Evolutionary conservation across 2,888 invertebrate species (phyloP).

Genomic region (Ametastegia equiseti): DNA sequence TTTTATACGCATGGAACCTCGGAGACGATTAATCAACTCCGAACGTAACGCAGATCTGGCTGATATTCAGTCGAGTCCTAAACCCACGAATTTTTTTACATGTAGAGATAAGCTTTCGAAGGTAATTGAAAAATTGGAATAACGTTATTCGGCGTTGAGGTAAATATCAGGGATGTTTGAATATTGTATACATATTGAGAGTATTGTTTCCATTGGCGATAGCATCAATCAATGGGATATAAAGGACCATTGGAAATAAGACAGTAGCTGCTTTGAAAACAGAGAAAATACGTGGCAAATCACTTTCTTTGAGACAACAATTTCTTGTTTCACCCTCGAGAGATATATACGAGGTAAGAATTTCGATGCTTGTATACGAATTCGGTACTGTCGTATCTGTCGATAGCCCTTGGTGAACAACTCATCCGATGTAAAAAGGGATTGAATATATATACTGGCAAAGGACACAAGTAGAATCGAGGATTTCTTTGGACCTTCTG

Average conservation of each 20-base stretch:
- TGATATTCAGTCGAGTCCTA: not conserved
- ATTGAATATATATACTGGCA: not conserved
- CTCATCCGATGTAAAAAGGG: not conserved
- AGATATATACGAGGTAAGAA: not conserved
- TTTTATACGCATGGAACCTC: not conserved
- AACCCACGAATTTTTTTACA: not conserved
- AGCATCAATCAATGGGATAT: not conserved
- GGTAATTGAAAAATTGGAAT: conserved; percentile 7
- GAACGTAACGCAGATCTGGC: not conserved
- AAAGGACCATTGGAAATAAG: not conserved
- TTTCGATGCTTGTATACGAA: not conserved
- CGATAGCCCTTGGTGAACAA: not conserved
- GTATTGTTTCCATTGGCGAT: not conserved
- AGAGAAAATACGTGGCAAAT: not conserved
- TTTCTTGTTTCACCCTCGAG: not conserved
- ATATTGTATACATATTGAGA: not conserved
- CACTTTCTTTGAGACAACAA: not conserved
- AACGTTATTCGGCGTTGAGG: not conserved
- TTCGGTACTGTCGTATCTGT: not conserved
- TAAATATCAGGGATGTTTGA: not conserved
- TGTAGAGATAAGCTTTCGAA: not conserved
- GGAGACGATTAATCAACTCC: not conserved
- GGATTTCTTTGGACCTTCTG: not conserved
- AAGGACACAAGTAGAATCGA: not conserved
- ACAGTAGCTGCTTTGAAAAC: not conserved